Conservation (phyloP, 2,888 invertebrate genomes). For the Oithona nana region DNA sequence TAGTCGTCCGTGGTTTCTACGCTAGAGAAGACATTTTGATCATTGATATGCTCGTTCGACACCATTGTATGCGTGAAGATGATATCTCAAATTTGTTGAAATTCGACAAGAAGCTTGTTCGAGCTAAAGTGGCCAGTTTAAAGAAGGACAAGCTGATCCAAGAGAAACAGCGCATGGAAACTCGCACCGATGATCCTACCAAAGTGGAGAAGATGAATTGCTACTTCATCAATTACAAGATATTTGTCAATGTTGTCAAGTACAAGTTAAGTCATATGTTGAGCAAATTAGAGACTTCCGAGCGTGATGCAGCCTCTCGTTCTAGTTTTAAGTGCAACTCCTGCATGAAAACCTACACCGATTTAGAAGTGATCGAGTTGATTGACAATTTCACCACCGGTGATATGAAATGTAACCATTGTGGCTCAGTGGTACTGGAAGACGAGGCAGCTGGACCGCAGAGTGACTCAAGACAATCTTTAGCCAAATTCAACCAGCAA, state of each 20-base stretch:
- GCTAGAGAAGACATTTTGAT: slow-evolving; percentile 80
- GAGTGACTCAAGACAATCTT: slow-evolving; percentile 68
- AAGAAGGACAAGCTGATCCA: slow-evolving; percentile 85
- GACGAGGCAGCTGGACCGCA: slow-evolving; percentile 81
- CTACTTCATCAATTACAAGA: slow-evolving; percentile 91
- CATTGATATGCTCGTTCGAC: slow-evolving; percentile 36
- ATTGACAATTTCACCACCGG: slow-evolving; percentile 63
- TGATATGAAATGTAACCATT: slow-evolving; percentile 72
- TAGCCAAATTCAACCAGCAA: slow-evolving; percentile 44
- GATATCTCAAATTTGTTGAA: slow-evolving; percentile 60
- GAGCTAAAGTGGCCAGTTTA: slow-evolving; percentile 63
- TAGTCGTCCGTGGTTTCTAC: slow-evolving; percentile 83
- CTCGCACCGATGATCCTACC: slow-evolving; percentile 37
- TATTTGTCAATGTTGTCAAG: slow-evolving; percentile 90
- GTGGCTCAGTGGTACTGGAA: slow-evolving; percentile 73
- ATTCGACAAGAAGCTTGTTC: slow-evolving; percentile 80
- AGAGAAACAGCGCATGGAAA: slow-evolving; percentile 38
- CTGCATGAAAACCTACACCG: slow-evolving; percentile 83
- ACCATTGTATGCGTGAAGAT: slow-evolving; percentile 34
- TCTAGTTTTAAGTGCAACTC: slow-evolving; percentile 84
- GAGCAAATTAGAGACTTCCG: slow-evolving; percentile 60
- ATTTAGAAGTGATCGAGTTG: slow-evolving; percentile 79
- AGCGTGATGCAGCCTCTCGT: slow-evolving; percentile 62
- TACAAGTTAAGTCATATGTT: slow-evolving; percentile 92
- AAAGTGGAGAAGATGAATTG: slow-evolving; percentile 90